Conservation (phyloP, 2,888 invertebrate genomes). For the Plebejus melissa region DNA sequence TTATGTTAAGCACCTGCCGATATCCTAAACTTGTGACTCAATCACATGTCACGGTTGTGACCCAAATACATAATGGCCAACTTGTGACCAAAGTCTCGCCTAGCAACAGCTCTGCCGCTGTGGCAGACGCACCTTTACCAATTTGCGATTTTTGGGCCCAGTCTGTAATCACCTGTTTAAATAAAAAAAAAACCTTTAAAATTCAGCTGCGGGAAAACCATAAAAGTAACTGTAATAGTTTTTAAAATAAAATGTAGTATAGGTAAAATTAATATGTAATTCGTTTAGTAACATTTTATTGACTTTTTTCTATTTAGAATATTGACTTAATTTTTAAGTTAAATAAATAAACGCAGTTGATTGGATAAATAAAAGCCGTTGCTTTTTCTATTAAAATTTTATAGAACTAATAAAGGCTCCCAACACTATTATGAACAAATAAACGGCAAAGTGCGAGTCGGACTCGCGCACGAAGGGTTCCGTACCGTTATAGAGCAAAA, state of each 20-base stretch:
- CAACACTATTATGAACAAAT: no score
- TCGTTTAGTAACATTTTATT: no score
- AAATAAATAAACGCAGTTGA: no score
- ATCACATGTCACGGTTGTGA: neutral
- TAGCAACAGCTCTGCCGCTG: neutral
- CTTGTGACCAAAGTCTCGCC: constrained; percentile 1
- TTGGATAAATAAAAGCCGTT: no score
- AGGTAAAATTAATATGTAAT: neutral
- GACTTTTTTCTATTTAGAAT: no score
- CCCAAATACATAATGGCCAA: constrained; percentile 1
- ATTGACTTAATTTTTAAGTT: no score
- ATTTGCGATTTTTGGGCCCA: neutral
- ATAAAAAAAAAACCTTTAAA: neutral
- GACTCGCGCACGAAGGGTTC: no score
- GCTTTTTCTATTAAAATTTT: no score
- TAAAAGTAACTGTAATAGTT: neutral
- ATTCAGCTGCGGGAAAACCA: neutral
- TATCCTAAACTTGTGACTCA: constrained; percentile 16
- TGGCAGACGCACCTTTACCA: neutral
- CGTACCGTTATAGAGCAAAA: no score
- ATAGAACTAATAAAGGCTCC: no score
- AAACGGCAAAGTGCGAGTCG: no score
- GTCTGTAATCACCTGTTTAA: neutral
- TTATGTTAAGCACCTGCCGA: constrained; percentile 16
- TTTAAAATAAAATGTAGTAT: neutral